Conservation (phyloP, 2,888 invertebrate species). For the Agrotis ipsilon region DNA sequence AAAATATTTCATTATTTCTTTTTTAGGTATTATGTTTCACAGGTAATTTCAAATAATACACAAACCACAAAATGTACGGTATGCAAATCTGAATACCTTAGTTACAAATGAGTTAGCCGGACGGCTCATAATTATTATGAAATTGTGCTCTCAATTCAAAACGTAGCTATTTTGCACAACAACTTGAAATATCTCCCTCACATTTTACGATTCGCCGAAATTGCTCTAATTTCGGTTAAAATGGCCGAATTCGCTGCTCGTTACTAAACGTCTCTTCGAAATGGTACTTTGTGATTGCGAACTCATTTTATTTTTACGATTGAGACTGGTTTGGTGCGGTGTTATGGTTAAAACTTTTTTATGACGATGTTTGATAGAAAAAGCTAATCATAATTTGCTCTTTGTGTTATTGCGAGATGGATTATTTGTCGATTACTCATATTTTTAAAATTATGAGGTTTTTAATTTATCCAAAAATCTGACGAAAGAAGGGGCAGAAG, state of each 20-base stretch:
- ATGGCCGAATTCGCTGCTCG: constrained; percentile 1
- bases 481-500: too few species aligned
- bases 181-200: constrained; percentile 1
- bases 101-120: not conserved
- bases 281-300: not conserved
- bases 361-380: not conserved
- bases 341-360: not conserved
- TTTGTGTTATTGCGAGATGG: too few species aligned
- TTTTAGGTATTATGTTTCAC: too few species aligned
- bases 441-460: too few species aligned
- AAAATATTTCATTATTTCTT: too few species aligned
- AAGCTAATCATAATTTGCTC: too few species aligned
- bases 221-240: constrained; percentile 7
- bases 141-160: not conserved
- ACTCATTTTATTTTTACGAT: constrained; percentile 9
- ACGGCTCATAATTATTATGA: too few species aligned
- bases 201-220: not conserved
- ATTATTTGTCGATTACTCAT: not conserved
- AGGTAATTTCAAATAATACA: too few species aligned
- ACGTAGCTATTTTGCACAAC: not conserved
- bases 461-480: too few species aligned
- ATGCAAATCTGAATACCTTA: too few species aligned
- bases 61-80: too few species aligned
- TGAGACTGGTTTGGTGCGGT: not conserved
- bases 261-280: not conserved